Conservation (phyloP, 2,113 vertebrate genomes). For the Silurus meridionalis region DNA sequence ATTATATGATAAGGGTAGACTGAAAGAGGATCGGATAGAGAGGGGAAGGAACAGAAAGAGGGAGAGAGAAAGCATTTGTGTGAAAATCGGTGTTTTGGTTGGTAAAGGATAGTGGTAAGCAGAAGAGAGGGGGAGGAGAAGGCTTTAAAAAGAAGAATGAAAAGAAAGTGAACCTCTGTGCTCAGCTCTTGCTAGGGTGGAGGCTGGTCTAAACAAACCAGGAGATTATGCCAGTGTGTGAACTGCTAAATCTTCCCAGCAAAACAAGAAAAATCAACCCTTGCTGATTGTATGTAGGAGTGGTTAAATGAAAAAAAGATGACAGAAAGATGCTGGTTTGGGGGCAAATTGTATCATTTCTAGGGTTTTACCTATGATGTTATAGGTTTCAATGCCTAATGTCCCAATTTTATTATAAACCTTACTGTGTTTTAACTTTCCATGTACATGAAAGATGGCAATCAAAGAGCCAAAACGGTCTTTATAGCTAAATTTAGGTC, state of each 20-base stretch:
- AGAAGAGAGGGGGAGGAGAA: constrained; percentile 43
- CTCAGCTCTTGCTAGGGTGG: constrained; percentile 1
- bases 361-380: constrained; percentile 24
- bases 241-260: constrained; percentile 56
- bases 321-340: constrained; percentile 10
- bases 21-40: constrained; percentile 16
- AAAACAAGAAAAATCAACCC: constrained; percentile 51
- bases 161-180: constrained; percentile 51
- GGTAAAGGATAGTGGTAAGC: constrained; percentile 53
- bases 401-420: background rate
- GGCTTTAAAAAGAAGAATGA: constrained; percentile 52
- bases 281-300: constrained; percentile 2
- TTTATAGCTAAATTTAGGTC: background rate
- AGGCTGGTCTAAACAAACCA: background rate
- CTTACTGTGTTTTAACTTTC: background rate
- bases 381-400: constrained; percentile 54
- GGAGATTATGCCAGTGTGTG: constrained; percentile 24
- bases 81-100: constrained; percentile 40
- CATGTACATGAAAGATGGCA: background rate
- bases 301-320: constrained; percentile 34
- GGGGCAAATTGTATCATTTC: constrained; percentile 52
- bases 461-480: background rate
- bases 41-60: background rate
- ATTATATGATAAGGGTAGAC: constrained; percentile 32
- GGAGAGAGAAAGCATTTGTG: background rate